Evolutionary conservation across 2,113 vertebrate genomes (phyloP).

Genomic region (Sebastes fasciatus): DNA sequence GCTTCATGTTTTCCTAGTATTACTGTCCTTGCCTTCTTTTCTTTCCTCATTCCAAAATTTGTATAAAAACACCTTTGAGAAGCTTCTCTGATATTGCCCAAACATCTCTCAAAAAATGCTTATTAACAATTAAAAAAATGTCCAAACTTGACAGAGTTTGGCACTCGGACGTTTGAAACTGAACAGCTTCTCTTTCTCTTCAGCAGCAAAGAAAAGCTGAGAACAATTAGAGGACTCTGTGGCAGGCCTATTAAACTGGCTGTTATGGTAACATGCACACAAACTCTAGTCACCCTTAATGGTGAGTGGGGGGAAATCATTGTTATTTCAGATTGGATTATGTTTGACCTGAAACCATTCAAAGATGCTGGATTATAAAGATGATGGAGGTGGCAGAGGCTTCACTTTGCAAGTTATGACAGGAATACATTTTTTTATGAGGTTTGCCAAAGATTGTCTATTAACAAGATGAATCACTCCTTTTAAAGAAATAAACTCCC

Average conservation of each 20-base stretch:
- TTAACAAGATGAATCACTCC: background rate
- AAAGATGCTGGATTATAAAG: background rate
- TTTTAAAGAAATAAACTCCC: background rate
- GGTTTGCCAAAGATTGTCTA: constrained; percentile 29
- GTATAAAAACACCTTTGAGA: constrained; percentile 1
- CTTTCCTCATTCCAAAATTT: constrained; percentile 25
- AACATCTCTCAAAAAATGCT: constrained; percentile 19
- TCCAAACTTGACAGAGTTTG: background rate
- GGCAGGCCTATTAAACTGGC: constrained; percentile 46
- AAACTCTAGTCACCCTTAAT: constrained; percentile 37
- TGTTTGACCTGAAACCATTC: background rate
- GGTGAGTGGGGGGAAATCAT: background rate
- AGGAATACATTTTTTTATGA: background rate
- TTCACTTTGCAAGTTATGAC: constrained; percentile 8
- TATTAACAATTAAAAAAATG: background rate
- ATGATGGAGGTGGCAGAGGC: background rate
- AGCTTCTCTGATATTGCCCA: background rate
- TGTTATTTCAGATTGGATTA: background rate
- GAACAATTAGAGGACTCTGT: constrained; percentile 20
- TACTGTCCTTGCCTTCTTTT: constrained; percentile 17
- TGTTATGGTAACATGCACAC: constrained; percentile 72
- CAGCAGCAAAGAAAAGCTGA: constrained; percentile 3
- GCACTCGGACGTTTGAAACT: background rate
- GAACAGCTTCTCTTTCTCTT: background rate
- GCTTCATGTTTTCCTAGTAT: constrained; percentile 14